Conservation (phyloP, 1,140 invertebrate species). For the Drosophila willistoni region DNA sequence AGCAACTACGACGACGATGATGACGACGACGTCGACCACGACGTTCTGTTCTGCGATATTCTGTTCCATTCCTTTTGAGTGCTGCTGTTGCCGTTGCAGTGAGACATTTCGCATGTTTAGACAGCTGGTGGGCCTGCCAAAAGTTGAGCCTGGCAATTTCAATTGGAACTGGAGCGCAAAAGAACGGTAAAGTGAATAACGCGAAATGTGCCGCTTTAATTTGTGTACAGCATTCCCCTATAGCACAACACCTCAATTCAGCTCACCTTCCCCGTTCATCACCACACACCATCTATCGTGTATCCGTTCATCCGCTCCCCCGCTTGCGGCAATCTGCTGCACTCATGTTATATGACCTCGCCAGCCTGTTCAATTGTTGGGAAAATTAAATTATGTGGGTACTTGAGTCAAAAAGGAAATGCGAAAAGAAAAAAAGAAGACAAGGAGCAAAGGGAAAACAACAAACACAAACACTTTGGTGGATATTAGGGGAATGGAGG, state of each 20-base stretch:
- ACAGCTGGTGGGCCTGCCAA: constrained; percentile 53
- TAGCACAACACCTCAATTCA: constrained; percentile 13
- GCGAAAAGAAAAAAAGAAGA: not conserved
- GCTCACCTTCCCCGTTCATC: too few relatives aligned
- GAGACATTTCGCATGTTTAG: constrained; percentile 71
- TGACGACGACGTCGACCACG: constrained; percentile 1
- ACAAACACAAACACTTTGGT: not conserved
- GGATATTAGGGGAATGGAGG: too few relatives aligned
- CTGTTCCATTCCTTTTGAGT: constrained; percentile 1
- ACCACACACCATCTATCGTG: too few relatives aligned
- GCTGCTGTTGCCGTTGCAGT: not conserved
- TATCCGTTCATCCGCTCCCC: not conserved
- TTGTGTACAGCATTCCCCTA: not conserved
- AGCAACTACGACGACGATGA: constrained; percentile 8
- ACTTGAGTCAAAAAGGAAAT: constrained; percentile 6
- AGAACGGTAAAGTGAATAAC: not conserved
- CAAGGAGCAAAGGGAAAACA: not conserved
- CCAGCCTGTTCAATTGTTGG: constrained; percentile 61
- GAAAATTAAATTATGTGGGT: constrained; percentile 58
- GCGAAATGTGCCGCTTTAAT: not conserved
- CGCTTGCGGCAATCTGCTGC: not conserved
- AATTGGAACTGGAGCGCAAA: constrained; percentile 5
- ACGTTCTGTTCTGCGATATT: not conserved
- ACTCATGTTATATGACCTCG: not conserved
- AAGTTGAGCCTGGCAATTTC: constrained; percentile 25